phyloP scores from a whole-genome alignment of 2,797 vertebrate species.

The Falco biarmicus region DNA sequence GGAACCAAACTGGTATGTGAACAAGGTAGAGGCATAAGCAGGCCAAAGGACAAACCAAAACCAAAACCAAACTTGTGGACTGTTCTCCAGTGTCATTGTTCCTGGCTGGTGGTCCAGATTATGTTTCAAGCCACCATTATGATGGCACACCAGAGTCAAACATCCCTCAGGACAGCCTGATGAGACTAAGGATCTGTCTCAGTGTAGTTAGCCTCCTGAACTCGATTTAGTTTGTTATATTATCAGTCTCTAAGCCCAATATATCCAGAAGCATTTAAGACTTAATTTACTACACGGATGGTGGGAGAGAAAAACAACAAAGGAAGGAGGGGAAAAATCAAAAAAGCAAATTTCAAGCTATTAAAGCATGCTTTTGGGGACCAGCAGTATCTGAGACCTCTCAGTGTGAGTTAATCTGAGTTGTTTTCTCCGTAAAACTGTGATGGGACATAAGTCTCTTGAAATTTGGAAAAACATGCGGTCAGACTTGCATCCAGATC shows the following conservation, averaged over 20 bases:
- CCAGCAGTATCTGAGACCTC: neutral
- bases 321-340: neutral
- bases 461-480: neutral
- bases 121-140: neutral
- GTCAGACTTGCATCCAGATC: neutral
- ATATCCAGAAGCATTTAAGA: neutral
- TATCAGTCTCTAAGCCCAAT: neutral
- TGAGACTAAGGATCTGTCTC: neutral
- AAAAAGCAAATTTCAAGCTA: neutral
- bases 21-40: neutral
- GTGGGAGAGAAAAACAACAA: neutral
- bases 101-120: neutral
- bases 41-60: neutral
- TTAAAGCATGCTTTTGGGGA: neutral
- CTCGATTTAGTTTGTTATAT: neutral
- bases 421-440: neutral
- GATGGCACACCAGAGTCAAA: neutral
- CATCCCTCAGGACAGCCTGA: neutral
- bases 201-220: neutral
- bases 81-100: neutral
- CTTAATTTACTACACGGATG: neutral
- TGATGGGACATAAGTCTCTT: neutral
- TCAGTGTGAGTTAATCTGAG: neutral
- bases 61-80: neutral
- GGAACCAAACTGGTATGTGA: neutral